A percentile compares a stretch with the other conserved stretches of the same genome.
Evolutionary conservation across 2,888 invertebrate genomes (phyloP).

Genomic region (Leucoma salicis): DNA sequence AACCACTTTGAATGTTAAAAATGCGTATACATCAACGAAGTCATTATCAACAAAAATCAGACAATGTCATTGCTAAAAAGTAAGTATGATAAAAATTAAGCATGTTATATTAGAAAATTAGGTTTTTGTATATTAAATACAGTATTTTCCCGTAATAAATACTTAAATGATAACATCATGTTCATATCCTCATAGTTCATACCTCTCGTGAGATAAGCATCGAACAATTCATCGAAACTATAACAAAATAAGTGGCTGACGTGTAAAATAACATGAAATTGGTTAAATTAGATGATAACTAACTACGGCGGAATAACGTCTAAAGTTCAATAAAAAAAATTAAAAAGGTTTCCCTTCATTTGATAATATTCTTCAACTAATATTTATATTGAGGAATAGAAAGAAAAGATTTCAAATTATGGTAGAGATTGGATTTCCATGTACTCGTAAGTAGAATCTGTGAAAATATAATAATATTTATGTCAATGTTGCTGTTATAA

Average conservation of each 20-base stretch:
- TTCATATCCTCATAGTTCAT: constrained; percentile 26
- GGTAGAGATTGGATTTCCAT: no score
- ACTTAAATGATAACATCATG: constrained; percentile 33
- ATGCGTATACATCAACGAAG: no score
- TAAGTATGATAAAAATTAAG: constrained; percentile 18
- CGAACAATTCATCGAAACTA: constrained; percentile 35
- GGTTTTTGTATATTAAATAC: background rate
- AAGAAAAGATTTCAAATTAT: no score
- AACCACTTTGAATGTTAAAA: no score
- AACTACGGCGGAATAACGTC: constrained; percentile 5
- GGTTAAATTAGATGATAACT: constrained; percentile 3
- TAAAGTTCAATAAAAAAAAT: background rate
- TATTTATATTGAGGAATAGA: no score
- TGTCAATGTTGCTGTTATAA: no score
- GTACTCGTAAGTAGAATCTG: no score
- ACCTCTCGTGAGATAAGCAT: constrained; percentile 37
- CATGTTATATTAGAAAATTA: no score
- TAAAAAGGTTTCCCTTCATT: no score
- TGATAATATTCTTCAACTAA: no score
- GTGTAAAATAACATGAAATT: constrained; percentile 38
- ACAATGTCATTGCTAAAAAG: constrained; percentile 30
- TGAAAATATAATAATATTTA: no score
- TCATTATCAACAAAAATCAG: no score
- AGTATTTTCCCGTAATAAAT: constrained; percentile 21
- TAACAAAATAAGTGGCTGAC: constrained; percentile 38